A percentile compares a stretch with the other conserved stretches of the same genome.
Conservation (phyloP, 2,113 vertebrate genomes). For the Trogon melanurus region DNA sequence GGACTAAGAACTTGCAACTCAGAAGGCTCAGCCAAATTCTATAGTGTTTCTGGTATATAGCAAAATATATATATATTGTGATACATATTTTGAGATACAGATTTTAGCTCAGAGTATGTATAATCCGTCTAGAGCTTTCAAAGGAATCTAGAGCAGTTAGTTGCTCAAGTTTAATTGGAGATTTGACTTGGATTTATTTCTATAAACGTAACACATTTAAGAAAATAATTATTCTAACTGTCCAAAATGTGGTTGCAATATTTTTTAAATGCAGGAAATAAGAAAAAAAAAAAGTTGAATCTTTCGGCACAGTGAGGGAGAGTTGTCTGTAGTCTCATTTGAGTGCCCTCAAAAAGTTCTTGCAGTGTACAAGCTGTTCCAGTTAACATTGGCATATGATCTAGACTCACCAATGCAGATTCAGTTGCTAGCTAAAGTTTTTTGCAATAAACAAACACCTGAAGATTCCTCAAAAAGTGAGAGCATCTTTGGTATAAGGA, state of each 20-base stretch:
- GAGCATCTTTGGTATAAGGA: not conserved
- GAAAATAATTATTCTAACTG: not conserved
- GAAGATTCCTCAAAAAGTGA: not conserved
- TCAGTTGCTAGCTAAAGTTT: not conserved
- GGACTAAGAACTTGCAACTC: not conserved
- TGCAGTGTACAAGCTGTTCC: not conserved
- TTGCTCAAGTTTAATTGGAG: not conserved
- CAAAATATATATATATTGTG: too few relatives aligned
- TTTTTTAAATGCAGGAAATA: not conserved
- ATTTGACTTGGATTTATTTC: not conserved
- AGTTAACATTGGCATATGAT: not conserved
- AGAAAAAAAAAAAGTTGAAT: not conserved
- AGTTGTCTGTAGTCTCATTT: not conserved
- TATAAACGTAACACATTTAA: not conserved
- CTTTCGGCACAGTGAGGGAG: accelerated
- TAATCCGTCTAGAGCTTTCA: not conserved
- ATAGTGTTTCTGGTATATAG: not conserved
- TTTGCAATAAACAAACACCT: not conserved
- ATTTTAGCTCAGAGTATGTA: not conserved
- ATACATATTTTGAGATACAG: not conserved
- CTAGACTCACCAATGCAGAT: not conserved
- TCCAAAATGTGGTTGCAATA: not conserved
- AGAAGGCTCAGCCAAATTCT: not conserved
- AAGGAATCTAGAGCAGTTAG: not conserved
- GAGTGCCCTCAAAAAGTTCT: not conserved